Conservation (phyloP, 2,888 invertebrate species). For the Zele albiditarsus region DNA sequence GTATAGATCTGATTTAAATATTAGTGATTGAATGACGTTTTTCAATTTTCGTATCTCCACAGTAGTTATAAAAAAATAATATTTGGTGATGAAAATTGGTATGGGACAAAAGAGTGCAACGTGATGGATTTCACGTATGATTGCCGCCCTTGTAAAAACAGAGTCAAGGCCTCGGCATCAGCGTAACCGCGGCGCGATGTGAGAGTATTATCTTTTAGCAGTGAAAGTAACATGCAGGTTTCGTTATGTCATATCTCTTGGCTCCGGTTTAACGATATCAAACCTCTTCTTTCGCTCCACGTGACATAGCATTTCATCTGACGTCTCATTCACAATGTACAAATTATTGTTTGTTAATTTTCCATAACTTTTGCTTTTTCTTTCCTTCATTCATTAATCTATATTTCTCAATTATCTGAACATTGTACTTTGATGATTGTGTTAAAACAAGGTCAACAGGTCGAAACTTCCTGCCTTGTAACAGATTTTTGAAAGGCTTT, state of each 20-base stretch:
- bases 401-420: neutral
- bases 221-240: constrained; percentile 59
- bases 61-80: neutral
- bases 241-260: constrained; percentile 57
- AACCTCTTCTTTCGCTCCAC: constrained; percentile 25
- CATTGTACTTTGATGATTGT: neutral
- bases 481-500: constrained; percentile 15
- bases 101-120: neutral
- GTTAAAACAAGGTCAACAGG: constrained; percentile 50
- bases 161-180: constrained; percentile 61
- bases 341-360: neutral
- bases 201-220: constrained; percentile 45
- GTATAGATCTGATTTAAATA: too few species aligned
- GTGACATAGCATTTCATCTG: constrained; percentile 46
- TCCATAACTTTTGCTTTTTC: neutral
- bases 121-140: constrained; percentile 13
- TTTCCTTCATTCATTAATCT: neutral
- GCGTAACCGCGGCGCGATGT: constrained; percentile 39
- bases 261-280: constrained; percentile 8
- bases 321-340: neutral
- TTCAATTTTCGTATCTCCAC: neutral
- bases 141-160: constrained; percentile 52
- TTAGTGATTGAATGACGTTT: neutral
- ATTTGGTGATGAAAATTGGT: neutral
- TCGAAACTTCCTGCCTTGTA: constrained; percentile 48